Base-by-base conservation (phyloP, 2,797 vertebrate species). In the Erpetoichthys calabaricus region DNA sequence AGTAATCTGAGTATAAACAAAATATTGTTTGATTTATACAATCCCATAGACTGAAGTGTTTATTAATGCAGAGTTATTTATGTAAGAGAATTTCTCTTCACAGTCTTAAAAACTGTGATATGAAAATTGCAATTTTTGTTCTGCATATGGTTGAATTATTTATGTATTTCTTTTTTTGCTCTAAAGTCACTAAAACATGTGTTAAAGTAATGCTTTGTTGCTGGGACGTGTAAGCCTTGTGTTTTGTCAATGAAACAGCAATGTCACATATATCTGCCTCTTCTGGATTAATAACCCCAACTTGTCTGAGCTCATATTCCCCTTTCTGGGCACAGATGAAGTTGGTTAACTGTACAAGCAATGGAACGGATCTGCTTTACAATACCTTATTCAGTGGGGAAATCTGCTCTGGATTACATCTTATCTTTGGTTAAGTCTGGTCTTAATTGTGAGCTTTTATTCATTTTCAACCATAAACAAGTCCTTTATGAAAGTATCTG, bases 391-490 rank as follows among this genome's bases (percentile, higher is more conserved):
- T 94, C 89, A 89, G 84, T 78, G 77, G 76, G 75, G 80, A 87
- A 89, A 90, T 87, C 91, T 96, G 92, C 83, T 87, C 77, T 80
- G 84, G 86, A 94, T 97, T 95, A 96, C 73, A 74, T 72, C 77
- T 82, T 81, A 81, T 89, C 89, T 86, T 81, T 83, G 80, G 83
- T 81, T 80, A 81, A 81, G 86, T 89, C 90, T 93, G 92, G 82
- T 92, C 86, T 85, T 89, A 84, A 92, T 95, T 93, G 91, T 80
- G 82, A 82, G 80, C 81, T 86, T 91, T 89, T 89, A 89, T 90
- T 87, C 83, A 86, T 79, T 80, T 87, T 89, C 87, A 88, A 83
- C 81, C 86, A 79, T 75, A 89, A 83, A 87, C 77, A 81, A 90
- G 86, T 84, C 89, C 89, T 87, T 80, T 82, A 80, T 84, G 83